These are phyloP conservation scores for Aythya baeri DNA, from an alignment of 2,113 vertebrate genomes.

Conservation along the genomic window DNA sequence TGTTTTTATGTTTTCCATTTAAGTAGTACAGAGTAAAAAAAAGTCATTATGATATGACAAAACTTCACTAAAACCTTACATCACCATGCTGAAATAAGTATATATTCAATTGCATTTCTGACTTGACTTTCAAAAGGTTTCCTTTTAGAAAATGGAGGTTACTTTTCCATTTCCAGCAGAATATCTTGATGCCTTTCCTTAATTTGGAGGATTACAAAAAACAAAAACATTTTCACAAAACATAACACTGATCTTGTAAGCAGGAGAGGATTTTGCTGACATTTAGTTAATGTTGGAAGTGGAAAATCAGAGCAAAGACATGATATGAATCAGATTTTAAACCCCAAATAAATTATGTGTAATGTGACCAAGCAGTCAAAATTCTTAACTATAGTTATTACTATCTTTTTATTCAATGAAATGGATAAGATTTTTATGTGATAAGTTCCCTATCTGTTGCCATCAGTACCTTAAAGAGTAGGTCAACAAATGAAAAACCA, in stretches of 20 bases:
- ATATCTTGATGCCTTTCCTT: background rate
- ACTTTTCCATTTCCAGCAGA: background rate
- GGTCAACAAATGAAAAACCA: background rate
- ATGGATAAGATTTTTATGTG: background rate
- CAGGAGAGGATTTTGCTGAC: background rate
- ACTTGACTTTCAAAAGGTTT: background rate
- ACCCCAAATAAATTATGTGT: background rate
- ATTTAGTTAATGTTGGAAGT: background rate
- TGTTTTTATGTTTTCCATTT: background rate
- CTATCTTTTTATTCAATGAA: slow-evolving; percentile 42
- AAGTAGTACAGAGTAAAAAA: background rate
- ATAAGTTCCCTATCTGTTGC: background rate
- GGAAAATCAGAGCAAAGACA: background rate
- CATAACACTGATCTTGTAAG: background rate
- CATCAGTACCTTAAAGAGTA: background rate
- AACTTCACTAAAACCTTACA: slow-evolving; percentile 36
- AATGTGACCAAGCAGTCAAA: background rate
- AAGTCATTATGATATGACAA: background rate
- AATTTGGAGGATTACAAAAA: background rate
- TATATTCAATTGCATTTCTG: background rate
- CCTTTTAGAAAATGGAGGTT: background rate
- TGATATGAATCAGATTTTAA: background rate
- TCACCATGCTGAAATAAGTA: background rate
- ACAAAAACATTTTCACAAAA: background rate
- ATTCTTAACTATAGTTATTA: slow-evolving; percentile 1